Base-by-base conservation (phyloP, 2,888 invertebrate genomes). In the Andrena camellia region DNA sequence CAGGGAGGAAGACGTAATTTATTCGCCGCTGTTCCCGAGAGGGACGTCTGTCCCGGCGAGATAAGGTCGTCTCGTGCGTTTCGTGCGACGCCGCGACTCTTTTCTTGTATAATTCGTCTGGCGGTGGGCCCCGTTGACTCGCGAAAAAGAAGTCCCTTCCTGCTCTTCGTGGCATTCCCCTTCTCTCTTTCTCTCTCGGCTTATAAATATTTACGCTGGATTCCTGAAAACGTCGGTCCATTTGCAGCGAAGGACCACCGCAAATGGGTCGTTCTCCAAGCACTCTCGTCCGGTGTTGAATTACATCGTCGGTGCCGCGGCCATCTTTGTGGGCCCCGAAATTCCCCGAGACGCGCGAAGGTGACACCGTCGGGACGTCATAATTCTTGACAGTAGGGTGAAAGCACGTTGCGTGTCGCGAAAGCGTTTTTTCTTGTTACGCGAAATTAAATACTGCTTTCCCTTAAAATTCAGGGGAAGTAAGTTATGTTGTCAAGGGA, bases 151-250 rank as follows among this genome's bases (percentile, higher is more conserved):
- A 23, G 20, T 63, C 52, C 31, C 42, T n/a, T n/a, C n/a, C n/a
- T n/a, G 17, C 42, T 70, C 72, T 7, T 23, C 23, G 8, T 23
- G 29, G 63, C 33, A 42, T 57, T 33, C 48, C 54, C 48, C 23
- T 10, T 20, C n/a, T 10, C 20, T 54, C 42, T 23, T 13, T 13
- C 29, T 42, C 62, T 13, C 69, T 33, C 42, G 80, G 74, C 89
- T 89, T 89, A 88, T 88, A 90, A 90, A 90, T 90, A 90, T 90
- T 90, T 89, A 88, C 83, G 75, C 48, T 20, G 84, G 78, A 89
- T 87, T 85, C 85, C 79, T 81, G 85, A 90, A 90, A 89, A 87
- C 77, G 84, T 78, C 85, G 74, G 85, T 67, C 89, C 83, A 84
- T 83, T 88, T 81, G 87, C 86, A 84, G 82, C 81, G 80, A 79